Percentiles rank a stretch among this genome's conserved stretches.
These are phyloP conservation scores for Leucopsar rothschildi DNA, from an alignment of 2,113 vertebrate species.

Conservation along the genomic window DNA sequence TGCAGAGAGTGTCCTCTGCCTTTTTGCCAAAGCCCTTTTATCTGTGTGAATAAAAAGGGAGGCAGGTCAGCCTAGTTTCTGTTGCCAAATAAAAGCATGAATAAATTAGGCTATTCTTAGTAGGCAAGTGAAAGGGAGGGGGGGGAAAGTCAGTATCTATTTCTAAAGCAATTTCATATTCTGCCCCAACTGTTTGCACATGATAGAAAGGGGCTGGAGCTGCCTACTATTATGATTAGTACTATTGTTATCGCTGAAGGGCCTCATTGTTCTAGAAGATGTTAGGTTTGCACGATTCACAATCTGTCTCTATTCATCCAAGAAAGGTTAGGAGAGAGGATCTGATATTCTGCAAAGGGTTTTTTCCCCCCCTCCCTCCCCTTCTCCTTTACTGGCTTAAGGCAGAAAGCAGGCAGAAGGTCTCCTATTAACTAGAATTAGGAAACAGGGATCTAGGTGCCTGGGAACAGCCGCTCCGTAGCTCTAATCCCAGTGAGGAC, in stretches of 20 bases:
- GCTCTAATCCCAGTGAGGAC: conserved; percentile 68
- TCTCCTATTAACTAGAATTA: conserved; percentile 70
- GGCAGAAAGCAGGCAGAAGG: conserved; percentile 67
- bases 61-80: conserved; percentile 61
- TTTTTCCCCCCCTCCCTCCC: background rate
- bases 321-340: conserved; percentile 55
- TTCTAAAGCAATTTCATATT: conserved; percentile 68
- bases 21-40: conserved; percentile 53
- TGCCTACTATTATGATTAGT: conserved; percentile 65
- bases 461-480: conserved; percentile 54
- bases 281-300: conserved; percentile 62
- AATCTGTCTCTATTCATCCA: conserved; percentile 54
- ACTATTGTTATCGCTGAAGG: conserved; percentile 55
- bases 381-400: conserved; percentile 55
- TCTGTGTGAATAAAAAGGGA: conserved; percentile 54
- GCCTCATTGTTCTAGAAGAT: conserved; percentile 63
- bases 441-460: conserved; percentile 53
- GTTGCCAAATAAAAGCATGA: conserved; percentile 62
- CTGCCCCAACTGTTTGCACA: conserved; percentile 65
- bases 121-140: conserved; percentile 52
- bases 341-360: conserved; percentile 62
- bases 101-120: conserved; percentile 77
- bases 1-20: conserved; percentile 45
- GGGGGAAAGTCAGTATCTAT: conserved; percentile 56
- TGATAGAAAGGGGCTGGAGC: conserved; percentile 62